phyloP scores from a whole-genome alignment of 2,113 vertebrate species.

The mouse (Mus musculus) region GRCm39 chr16:75147001-75147500 shows the following conservation, averaged over 20 bases:
- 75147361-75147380: not conserved
- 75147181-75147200: not conserved
- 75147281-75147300: not conserved
- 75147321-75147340: not conserved
- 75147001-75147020: not conserved
- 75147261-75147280: not conserved
- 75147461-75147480: not conserved
- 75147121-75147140: not conserved
- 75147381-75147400: not conserved
- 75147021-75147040: not conserved
- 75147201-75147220: not conserved
- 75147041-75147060: not conserved
- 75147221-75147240: not conserved
- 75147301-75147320: not conserved
- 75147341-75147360: not conserved
- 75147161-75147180: not conserved
- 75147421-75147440: not conserved
- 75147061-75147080: not conserved
- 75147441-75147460: not conserved
- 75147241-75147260: not conserved
- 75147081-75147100: not conserved
- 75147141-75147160: not conserved
- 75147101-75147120: not conserved
- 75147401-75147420: fast-evolving
- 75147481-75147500: not conserved